Evolutionary conservation across 2,113 vertebrate genomes (phyloP).

Genomic region (Brachyistius frenatus): DNA sequence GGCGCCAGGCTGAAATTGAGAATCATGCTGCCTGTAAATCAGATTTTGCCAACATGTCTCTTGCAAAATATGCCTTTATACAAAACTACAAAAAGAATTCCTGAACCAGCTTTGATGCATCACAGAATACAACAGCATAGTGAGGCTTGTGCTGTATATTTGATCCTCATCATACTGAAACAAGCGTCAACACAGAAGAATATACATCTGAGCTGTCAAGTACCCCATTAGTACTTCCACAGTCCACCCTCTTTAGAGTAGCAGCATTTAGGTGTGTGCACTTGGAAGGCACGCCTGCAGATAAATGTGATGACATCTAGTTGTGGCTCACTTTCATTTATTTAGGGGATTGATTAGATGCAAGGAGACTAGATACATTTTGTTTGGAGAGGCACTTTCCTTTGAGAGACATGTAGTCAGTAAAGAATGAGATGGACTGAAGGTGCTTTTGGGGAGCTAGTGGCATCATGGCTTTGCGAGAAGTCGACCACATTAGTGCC

Average conservation of each 20-base stretch:
- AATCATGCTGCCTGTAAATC: slow-evolving; percentile 77
- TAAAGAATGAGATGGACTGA: slow-evolving; percentile 67
- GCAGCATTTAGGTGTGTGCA: slow-evolving; percentile 66
- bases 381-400: slow-evolving; percentile 72
- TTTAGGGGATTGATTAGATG: slow-evolving; percentile 82
- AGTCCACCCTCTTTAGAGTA: slow-evolving; percentile 55
- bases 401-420: slow-evolving; percentile 77
- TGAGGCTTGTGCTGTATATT: slow-evolving; percentile 28
- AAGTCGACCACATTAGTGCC: slow-evolving; percentile 8
- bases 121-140: slow-evolving; percentile 18
- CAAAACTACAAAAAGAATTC: slow-evolving; percentile 38
- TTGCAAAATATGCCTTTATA: slow-evolving; percentile 56
- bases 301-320: slow-evolving; percentile 79
- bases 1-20: slow-evolving; percentile 74
- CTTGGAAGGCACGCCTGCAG: slow-evolving; percentile 69
- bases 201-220: slow-evolving; percentile 60
- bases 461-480: slow-evolving; percentile 29
- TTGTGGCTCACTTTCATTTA: slow-evolving; percentile 77
- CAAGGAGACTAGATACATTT: slow-evolving; percentile 75
- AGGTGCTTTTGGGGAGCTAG: slow-evolving; percentile 61
- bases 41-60: slow-evolving; percentile 65
- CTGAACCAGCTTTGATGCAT: slow-evolving; percentile 57
- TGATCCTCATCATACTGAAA: slow-evolving; percentile 43
- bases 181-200: slow-evolving; percentile 38
- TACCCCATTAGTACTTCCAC: slow-evolving; percentile 46